phyloP scores from a whole-genome alignment of 2,888 invertebrate species.

The Cheiracanthium punctorium region DNA sequence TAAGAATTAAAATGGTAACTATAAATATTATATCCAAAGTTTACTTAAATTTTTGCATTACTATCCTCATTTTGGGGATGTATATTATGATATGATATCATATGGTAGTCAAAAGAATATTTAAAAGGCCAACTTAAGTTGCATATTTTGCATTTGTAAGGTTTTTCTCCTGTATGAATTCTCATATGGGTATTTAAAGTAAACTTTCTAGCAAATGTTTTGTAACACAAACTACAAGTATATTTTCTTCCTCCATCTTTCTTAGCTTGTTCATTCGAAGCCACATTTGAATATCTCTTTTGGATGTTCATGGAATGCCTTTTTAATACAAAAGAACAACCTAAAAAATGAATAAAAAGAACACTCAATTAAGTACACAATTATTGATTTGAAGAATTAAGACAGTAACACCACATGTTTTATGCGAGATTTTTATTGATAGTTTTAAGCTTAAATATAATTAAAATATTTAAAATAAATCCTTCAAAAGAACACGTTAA shows the following conservation, averaged over 20 bases:
- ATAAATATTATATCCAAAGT: no score
- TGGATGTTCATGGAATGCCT: not conserved
- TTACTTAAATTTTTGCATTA: no score
- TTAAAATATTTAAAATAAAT: no score
- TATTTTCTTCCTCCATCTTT: not conserved
- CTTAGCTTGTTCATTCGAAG: not conserved
- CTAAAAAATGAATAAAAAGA: not conserved
- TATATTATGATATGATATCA: conserved; percentile 22
- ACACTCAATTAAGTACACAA: no score
- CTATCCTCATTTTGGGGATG: not conserved
- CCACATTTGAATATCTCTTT: not conserved
- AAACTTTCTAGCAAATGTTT: conserved; percentile 15
- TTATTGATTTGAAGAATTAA: no score
- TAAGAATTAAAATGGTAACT: no score
- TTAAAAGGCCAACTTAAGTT: conserved; percentile 27
- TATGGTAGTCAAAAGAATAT: conserved; percentile 40
- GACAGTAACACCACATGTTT: no score
- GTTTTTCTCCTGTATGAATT: conserved; percentile 45
- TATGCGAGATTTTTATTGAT: no score
- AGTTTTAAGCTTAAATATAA: no score
- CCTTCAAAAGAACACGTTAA: no score
- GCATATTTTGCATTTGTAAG: conserved; percentile 22
- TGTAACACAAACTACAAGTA: conserved; percentile 16
- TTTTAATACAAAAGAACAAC: not conserved
- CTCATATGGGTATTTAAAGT: conserved; percentile 31